A percentile compares a stretch with the other conserved stretches of the same genome.
These are phyloP conservation scores for Bombus haemorrhoidalis DNA, from an alignment of 1,140 invertebrate species.

Conservation along the genomic window DNA sequence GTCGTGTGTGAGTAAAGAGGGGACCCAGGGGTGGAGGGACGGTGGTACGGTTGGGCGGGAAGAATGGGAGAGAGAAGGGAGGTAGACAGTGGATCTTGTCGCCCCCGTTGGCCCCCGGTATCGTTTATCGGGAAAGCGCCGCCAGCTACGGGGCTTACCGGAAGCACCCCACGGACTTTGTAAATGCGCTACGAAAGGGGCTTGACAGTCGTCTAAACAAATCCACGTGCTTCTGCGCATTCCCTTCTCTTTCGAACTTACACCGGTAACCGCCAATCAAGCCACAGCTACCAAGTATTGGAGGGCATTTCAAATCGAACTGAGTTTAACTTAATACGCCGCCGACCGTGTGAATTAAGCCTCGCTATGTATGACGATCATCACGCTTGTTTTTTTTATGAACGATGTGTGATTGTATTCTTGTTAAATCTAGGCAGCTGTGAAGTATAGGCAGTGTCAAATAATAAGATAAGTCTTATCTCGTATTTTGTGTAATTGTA, in stretches of 20 bases:
- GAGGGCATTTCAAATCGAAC: conserved; percentile 45
- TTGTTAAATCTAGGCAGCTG: neutral
- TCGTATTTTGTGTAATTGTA: neutral
- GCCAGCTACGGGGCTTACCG: conserved; percentile 66
- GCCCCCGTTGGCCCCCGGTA: conserved; percentile 57
- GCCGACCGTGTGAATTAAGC: no score
- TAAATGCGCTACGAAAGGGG: conserved; percentile 57
- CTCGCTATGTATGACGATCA: no score
- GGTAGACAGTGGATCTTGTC: conserved; percentile 55
- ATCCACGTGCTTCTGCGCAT: conserved; percentile 65
- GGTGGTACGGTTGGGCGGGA: neutral
- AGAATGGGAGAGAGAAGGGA: neutral
- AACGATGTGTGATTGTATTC: neutral
- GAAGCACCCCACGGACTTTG: conserved; percentile 65
- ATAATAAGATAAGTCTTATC: neutral
- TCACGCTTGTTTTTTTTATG: no score
- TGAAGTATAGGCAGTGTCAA: neutral
- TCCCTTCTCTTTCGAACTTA: conserved; percentile 26
- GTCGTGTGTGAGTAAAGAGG: neutral
- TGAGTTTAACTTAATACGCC: neutral
- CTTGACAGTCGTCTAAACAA: conserved; percentile 64
- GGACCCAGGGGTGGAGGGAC: neutral
- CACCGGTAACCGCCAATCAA: conserved; percentile 43
- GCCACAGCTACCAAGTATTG: conserved; percentile 16
- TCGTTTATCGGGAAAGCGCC: conserved; percentile 60